Conservation (phyloP, 2,888 invertebrate species). For the Anoplius nigerrimus region DNA sequence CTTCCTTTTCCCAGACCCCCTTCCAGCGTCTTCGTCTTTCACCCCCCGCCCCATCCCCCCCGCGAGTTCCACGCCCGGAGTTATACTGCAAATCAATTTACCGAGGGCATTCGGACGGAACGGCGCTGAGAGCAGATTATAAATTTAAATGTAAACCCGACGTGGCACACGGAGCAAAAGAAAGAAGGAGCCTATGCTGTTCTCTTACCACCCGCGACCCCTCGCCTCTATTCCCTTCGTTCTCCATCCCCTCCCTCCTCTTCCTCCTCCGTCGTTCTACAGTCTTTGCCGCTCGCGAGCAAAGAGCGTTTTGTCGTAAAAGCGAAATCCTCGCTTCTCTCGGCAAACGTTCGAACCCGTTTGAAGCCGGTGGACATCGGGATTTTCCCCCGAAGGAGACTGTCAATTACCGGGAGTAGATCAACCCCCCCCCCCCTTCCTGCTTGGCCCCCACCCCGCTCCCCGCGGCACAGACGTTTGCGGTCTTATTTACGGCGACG, state of each 20-base stretch:
- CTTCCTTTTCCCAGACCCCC: constrained; percentile 16
- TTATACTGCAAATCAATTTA: constrained; percentile 63
- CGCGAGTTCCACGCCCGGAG: constrained; percentile 27
- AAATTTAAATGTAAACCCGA: constrained; percentile 65
- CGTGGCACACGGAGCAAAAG: constrained; percentile 27
- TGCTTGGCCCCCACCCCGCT: no score
- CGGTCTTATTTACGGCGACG: no score
- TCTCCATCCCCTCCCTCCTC: constrained; percentile 20
- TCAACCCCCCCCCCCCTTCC: no score
- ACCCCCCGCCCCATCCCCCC: constrained; percentile 12
- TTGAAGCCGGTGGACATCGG: background rate
- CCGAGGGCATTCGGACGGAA: constrained; percentile 50
- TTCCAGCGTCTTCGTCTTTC: constrained; percentile 12
- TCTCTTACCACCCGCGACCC: constrained; percentile 11
- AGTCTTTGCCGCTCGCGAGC: background rate
- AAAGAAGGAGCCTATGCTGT: constrained; percentile 13
- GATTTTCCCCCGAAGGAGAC: constrained; percentile 5
- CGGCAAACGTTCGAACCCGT: background rate
- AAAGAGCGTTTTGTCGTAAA: background rate
- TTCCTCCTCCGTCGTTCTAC: constrained; percentile 5
- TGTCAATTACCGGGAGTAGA: no score
- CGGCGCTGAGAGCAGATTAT: constrained; percentile 53
- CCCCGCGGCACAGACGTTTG: no score
- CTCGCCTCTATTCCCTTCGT: background rate
- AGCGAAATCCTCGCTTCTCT: constrained; percentile 3